Evolutionary conservation across 2,113 vertebrate genomes (phyloP).

Genomic region (Myotis lucifugus): DNA sequence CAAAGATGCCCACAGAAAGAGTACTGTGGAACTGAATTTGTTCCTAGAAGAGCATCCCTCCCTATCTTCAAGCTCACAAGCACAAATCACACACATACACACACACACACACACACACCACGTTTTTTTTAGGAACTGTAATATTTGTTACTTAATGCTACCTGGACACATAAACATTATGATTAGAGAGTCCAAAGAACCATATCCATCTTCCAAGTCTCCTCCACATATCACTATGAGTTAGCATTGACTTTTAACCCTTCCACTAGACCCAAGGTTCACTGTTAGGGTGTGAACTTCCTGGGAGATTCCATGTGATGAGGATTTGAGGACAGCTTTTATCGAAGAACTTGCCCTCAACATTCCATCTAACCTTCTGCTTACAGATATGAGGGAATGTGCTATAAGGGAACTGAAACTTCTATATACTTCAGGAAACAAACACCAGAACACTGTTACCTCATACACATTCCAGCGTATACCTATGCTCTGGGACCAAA

Average conservation of each 20-base stretch:
- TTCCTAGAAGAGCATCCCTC: background rate
- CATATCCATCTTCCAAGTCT: background rate
- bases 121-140: background rate
- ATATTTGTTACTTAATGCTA: background rate
- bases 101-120: background rate
- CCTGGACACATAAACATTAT: background rate
- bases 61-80: background rate
- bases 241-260: accelerated
- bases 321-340: background rate
- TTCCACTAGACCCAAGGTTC: background rate
- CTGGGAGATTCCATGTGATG: background rate
- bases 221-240: background rate
- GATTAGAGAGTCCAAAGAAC: background rate
- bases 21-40: background rate
- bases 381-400: background rate
- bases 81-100: background rate
- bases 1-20: background rate
- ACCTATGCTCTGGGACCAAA: background rate
- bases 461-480: background rate
- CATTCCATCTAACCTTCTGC: background rate
- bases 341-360: background rate
- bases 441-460: background rate
- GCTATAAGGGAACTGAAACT: background rate
- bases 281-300: background rate
- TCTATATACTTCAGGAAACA: background rate